These are phyloP conservation scores for Labrus mixtus DNA, from an alignment of 2,113 vertebrate genomes.

Conservation along the genomic window DNA sequence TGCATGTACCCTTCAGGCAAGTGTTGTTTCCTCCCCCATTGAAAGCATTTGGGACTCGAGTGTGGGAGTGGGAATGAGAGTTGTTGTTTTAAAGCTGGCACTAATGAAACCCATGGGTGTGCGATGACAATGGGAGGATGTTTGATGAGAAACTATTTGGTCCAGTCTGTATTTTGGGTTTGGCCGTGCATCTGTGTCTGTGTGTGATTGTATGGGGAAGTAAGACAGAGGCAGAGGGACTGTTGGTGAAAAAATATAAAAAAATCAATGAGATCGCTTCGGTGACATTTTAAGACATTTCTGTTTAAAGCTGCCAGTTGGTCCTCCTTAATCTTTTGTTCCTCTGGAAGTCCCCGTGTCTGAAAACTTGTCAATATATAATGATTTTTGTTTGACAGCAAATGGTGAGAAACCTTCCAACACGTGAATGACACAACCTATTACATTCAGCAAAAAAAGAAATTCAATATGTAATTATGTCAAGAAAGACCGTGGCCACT, in stretches of 20 bases:
- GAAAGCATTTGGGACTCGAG: slow-evolving; percentile 67
- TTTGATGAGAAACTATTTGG: slow-evolving; percentile 62
- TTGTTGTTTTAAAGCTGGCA: slow-evolving; percentile 74
- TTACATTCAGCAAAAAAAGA: too few species aligned
- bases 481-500: too few species aligned
- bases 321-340: neutral
- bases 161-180: slow-evolving; percentile 42
- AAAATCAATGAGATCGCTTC: slow-evolving; percentile 4
- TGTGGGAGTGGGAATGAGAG: slow-evolving; percentile 71
- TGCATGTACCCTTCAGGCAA: slow-evolving; percentile 62
- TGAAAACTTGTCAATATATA: too few species aligned
- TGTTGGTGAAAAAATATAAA: neutral
- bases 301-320: slow-evolving; percentile 23
- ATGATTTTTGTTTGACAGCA: too few species aligned
- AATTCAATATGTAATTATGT: too few species aligned
- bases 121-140: slow-evolving; percentile 66
- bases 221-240: neutral
- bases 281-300: slow-evolving; percentile 5
- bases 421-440: too few species aligned
- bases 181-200: slow-evolving; percentile 18
- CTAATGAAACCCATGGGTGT: slow-evolving; percentile 80
- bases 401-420: too few species aligned
- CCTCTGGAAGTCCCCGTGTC: neutral
- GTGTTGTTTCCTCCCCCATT: slow-evolving; percentile 57
- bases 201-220: neutral